These are phyloP conservation scores for Phytoseiulus persimilis DNA, from an alignment of 2,888 invertebrate genomes.

Conservation along the genomic window DNA sequence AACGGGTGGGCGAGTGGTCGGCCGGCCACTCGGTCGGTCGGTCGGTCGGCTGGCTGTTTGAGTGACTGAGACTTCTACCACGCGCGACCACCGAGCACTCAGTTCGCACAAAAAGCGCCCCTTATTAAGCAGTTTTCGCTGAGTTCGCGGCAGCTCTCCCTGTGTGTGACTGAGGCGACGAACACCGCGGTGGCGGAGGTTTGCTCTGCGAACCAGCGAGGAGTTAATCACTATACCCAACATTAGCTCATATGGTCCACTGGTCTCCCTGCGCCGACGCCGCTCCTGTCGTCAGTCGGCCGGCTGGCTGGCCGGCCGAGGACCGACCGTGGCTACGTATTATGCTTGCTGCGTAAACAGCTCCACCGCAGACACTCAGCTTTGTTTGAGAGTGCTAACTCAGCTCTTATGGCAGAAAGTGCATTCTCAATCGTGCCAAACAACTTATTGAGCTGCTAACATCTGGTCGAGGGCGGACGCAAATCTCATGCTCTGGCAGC, in stretches of 20 bases:
- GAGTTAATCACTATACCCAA: constrained; percentile 38
- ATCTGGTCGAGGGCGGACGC: background rate
- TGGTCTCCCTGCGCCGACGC: background rate
- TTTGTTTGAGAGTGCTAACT: background rate
- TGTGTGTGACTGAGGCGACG: background rate
- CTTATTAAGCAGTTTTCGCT: constrained; percentile 5
- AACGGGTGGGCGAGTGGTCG: background rate
- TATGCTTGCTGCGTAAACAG: background rate
- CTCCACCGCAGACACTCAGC: background rate
- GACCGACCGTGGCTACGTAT: background rate
- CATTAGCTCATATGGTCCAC: constrained; percentile 30
- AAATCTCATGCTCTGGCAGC: background rate
- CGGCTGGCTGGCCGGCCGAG: background rate
- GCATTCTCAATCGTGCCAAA: background rate
- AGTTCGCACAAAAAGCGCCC: background rate
- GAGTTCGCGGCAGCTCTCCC: background rate
- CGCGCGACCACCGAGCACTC: background rate
- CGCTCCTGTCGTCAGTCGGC: background rate
- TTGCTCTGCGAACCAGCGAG: background rate
- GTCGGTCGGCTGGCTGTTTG: background rate
- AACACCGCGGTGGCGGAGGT: background rate
- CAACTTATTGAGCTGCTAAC: background rate
- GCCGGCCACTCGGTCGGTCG: background rate
- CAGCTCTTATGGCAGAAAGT: background rate
- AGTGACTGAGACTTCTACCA: background rate